Conservation (phyloP, 2,888 invertebrate genomes). For the Eupithecia dodoneata region DNA sequence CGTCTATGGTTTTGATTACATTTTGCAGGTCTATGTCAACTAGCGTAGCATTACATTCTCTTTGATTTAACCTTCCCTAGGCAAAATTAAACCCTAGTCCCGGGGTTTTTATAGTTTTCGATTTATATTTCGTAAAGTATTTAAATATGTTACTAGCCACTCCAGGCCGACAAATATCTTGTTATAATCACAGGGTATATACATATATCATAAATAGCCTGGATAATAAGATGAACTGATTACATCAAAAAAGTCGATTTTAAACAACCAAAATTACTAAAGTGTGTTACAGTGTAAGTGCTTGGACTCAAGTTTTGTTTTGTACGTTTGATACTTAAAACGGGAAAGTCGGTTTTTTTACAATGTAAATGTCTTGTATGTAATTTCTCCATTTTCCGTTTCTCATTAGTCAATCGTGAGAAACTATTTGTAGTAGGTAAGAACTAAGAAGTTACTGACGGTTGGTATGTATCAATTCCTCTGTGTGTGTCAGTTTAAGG, state of each 20-base stretch:
- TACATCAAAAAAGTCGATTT: not conserved
- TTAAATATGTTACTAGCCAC: not conserved
- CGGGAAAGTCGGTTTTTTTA: conserved; percentile 27
- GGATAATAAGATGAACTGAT: not conserved
- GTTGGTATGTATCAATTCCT: conserved; percentile 21
- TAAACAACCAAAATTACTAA: not conserved
- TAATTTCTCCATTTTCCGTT: conserved; percentile 47
- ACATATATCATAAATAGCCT: too few species aligned
- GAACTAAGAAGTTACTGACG: conserved; percentile 13
- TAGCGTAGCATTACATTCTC: too few species aligned
- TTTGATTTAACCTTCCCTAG: too few species aligned
- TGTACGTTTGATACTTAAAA: not conserved
- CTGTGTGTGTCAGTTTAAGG: not conserved
- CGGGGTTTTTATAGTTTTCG: not conserved
- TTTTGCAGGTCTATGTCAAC: not conserved
- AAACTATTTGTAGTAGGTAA: conserved; percentile 28
- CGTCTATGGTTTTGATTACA: not conserved
- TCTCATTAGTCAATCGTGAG: conserved; percentile 47
- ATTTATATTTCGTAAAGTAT: not conserved
- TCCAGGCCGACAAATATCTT: not conserved
- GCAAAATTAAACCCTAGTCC: too few species aligned
- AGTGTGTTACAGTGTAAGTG: too few species aligned
- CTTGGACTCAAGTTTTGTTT: not conserved
- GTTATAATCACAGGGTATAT: too few species aligned
- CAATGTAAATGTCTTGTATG: conserved; percentile 31